Evolutionary conservation across 2,113 vertebrate species (phyloP).

Genomic region (Alosa alosa): DNA sequence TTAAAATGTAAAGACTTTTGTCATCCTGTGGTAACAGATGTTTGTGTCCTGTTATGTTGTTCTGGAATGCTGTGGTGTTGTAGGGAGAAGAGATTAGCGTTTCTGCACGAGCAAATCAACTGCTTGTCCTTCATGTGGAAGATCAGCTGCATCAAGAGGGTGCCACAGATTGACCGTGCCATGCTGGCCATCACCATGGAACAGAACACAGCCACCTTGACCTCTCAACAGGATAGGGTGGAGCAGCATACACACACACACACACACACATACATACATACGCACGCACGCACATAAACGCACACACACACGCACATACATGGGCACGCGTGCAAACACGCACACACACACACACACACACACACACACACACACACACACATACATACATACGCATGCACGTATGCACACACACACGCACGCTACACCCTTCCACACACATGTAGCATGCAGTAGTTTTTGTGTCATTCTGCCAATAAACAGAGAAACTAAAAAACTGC

Average conservation of each 20-base stretch:
- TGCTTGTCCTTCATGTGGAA: slow-evolving; percentile 38
- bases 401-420: no score
- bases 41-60: no score
- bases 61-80: neutral
- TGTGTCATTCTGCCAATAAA: no score
- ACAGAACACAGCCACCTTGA: slow-evolving; percentile 17
- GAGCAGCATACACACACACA: neutral
- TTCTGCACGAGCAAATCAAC: slow-evolving; percentile 25
- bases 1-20: no score
- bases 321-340: no score
- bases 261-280: neutral
- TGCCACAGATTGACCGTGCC: neutral
- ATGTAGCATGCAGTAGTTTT: no score
- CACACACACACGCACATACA: no score
- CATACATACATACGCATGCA: no score
- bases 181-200: slow-evolving; percentile 33
- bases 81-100: slow-evolving; percentile 17
- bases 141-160: slow-evolving; percentile 29
- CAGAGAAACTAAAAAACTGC: no score
- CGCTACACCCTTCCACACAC: no score
- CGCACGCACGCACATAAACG: neutral
- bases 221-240: slow-evolving; percentile 18
- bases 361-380: neutral
- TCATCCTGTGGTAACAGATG: no score
- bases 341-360: neutral